phyloP scores from a whole-genome alignment of 2,113 vertebrate species.

The Isichthys henryi region DNA sequence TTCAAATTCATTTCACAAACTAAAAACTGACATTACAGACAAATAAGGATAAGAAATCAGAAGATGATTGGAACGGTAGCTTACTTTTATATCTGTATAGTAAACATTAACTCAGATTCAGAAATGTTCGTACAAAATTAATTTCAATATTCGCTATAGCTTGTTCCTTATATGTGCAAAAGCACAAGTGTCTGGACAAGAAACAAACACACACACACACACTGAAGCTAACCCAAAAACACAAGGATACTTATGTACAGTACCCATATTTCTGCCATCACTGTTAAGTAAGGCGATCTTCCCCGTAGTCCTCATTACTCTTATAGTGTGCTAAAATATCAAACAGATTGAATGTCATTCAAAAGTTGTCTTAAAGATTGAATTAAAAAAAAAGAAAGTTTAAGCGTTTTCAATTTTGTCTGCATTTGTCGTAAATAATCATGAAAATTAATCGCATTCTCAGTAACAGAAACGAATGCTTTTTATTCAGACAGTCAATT shows the following conservation, averaged over 20 bases:
- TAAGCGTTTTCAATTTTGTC: neutral
- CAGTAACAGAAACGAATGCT: neutral
- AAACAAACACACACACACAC: neutral
- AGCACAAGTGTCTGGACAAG: neutral
- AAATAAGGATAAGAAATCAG: neutral
- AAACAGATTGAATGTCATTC: neutral
- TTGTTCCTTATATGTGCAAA: neutral
- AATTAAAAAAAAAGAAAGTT: neutral
- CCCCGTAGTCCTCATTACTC: neutral
- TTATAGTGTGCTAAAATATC: neutral
- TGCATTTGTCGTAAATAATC: neutral
- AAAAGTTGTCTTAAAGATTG: neutral
- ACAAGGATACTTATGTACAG: neutral
- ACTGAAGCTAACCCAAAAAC: neutral
- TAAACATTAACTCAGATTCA: neutral
- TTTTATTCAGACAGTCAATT: neutral
- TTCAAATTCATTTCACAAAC: neutral
- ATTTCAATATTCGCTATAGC: neutral
- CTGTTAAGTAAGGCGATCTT: neutral
- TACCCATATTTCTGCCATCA: neutral
- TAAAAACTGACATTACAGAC: neutral
- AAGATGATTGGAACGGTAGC: neutral
- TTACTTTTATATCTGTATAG: neutral
- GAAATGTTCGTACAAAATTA: neutral
- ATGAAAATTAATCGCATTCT: neutral